Evolutionary conservation across 2,797 vertebrate genomes (phyloP), one percentile per base, ranked within the genome.

Genomic region (Notolepis coatsorum): DNA sequence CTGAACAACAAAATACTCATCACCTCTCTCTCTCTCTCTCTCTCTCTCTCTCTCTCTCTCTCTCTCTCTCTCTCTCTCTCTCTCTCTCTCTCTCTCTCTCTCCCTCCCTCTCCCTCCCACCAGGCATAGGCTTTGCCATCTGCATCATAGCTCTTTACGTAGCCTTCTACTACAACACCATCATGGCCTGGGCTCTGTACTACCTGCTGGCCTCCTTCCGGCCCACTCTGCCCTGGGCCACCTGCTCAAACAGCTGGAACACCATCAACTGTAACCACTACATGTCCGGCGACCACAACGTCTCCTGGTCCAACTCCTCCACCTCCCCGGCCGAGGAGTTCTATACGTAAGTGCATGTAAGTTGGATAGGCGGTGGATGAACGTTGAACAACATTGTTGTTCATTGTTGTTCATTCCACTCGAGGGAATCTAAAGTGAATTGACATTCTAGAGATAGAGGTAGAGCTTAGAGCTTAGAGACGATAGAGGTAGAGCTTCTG

Each of bases 131-230:
- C 61, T 98, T 95, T 30, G 95, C 98, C 88, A 99, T 99, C 91
- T 99, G 97, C 88, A 91, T 99, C 77, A 96, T 99, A 35, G 94
- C 95, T 41, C 94, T 99, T 54, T 99, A 98, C 24, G 80, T 99
- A 0, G 95, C 97, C 77, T 99, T 98, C 89, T 99, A 99, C 90
- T 99, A 99, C 89, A 99, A 99, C 90, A 99, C 97, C 89, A 97
- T 99, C 84, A 99, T 99, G 93, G 97, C 98, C 68, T 99, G 98
- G 98, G 97, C 97, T 0, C 87, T 99, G 71, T 99, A 98, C 89
- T 99, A 99, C 93, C 94, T 99, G 82, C 71, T 97, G 5, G 96
- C 96, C 0, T 99, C 97, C 35, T 96, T 99, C 75, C 92, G 89
- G 24, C 43, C 87, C 43, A 93, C 91, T 31, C 91, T 99, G 81